Evolutionary conservation across 1,140 invertebrate species (phyloP).

Genomic region (Pantala flavescens): DNA sequence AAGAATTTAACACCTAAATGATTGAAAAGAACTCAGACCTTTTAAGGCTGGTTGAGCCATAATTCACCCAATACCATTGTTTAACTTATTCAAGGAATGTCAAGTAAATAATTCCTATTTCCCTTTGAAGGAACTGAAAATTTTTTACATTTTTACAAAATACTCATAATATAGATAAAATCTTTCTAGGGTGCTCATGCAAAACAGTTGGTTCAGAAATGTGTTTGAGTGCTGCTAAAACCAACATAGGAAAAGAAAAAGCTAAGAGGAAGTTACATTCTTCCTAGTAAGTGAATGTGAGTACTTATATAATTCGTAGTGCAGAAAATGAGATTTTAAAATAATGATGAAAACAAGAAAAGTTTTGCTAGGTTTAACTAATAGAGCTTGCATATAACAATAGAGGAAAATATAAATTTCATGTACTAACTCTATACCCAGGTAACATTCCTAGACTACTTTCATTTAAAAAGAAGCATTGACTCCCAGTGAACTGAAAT

Average conservation of each 20-base stretch:
- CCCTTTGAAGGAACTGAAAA: constrained; percentile 17
- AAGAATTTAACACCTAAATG: not conserved
- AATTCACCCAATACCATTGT: constrained; percentile 6
- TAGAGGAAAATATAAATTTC: constrained; percentile 9
- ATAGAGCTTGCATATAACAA: constrained; percentile 1
- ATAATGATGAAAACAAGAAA: not conserved
- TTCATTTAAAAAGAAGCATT: not conserved
- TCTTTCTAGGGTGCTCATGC: not conserved
- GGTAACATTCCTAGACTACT: constrained; percentile 6
- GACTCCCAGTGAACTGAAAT: not conserved
- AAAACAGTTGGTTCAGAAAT: constrained; percentile 12
- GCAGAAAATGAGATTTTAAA: not conserved
- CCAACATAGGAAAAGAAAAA: constrained; percentile 13
- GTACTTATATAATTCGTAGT: constrained; percentile 17
- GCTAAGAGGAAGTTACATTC: constrained; percentile 7
- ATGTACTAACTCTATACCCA: constrained; percentile 7
- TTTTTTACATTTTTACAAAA: constrained; percentile 25
- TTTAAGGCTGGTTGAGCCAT: constrained; percentile 12
- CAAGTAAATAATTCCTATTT: constrained; percentile 16
- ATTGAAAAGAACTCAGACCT: not conserved
- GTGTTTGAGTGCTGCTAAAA: constrained; percentile 13
- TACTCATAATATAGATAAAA: constrained; percentile 17
- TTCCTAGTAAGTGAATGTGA: constrained; percentile 15
- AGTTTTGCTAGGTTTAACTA: constrained; percentile 7
- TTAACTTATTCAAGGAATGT: constrained; percentile 16